Evolutionary conservation across 2,113 vertebrate species (phyloP).

Genomic region (Cheilinus undulatus): DNA sequence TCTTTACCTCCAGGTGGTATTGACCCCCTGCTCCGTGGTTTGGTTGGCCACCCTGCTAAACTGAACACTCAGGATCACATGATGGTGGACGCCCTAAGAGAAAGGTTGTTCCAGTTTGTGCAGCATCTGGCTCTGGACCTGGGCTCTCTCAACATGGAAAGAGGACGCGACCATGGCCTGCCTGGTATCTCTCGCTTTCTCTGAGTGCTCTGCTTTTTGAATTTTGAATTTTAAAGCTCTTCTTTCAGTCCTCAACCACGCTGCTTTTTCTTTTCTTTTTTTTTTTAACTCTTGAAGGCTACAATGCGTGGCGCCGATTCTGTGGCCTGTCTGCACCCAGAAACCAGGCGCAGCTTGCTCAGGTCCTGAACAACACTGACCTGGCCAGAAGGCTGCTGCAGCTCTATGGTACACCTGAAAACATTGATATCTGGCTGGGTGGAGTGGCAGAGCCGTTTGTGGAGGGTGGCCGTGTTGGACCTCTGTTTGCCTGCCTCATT

Average conservation of each 20-base stretch:
- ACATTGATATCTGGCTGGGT: slow-evolving; percentile 85
- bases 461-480: slow-evolving; percentile 84
- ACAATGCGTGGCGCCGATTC: slow-evolving; percentile 81
- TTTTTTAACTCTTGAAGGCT: slow-evolving; percentile 71
- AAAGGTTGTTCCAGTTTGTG: slow-evolving; percentile 84
- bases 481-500: slow-evolving; percentile 84
- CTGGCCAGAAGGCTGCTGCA: slow-evolving; percentile 75
- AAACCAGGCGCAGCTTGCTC: slow-evolving; percentile 66
- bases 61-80: slow-evolving; percentile 86
- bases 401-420: slow-evolving; percentile 78
- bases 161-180: slow-evolving; percentile 86
- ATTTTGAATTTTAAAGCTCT: background rate
- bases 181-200: slow-evolving; percentile 80
- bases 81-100: slow-evolving; percentile 86
- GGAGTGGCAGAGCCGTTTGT: slow-evolving; percentile 85
- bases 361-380: slow-evolving; percentile 67
- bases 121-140: slow-evolving; percentile 83
- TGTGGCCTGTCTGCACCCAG: slow-evolving; percentile 80
- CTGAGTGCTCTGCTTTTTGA: background rate
- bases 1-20: slow-evolving; percentile 83
- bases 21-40: slow-evolving; percentile 84
- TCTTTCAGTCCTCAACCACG: background rate
- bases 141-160: slow-evolving; percentile 87
- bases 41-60: slow-evolving; percentile 85
- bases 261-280: background rate